Evolutionary conservation across 1,140 invertebrate genomes (phyloP).

Genomic region (Euglossa dilemma): DNA sequence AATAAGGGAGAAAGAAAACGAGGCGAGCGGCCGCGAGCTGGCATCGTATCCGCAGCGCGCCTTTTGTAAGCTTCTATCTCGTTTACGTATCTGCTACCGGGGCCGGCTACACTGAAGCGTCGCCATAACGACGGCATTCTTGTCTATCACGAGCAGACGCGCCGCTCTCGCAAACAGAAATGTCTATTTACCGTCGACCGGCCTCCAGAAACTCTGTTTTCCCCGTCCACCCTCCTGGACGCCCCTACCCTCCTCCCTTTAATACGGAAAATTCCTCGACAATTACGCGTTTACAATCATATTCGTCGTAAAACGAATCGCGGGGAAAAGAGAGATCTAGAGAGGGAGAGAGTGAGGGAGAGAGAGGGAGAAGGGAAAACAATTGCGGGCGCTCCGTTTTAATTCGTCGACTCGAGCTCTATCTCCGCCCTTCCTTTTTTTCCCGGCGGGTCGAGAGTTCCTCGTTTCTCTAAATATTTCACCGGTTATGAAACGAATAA

Average conservation of each 20-base stretch:
- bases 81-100: conserved; percentile 72
- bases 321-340: no score
- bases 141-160: conserved; percentile 62
- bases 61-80: conserved; percentile 76
- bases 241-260: background rate
- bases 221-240: background rate
- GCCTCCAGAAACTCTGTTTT: conserved; percentile 46
- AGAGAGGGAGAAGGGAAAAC: background rate
- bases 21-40: conserved; percentile 35
- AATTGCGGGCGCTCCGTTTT: background rate
- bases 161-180: conserved; percentile 53
- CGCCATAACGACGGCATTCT: conserved; percentile 65
- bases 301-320: background rate
- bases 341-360: no score
- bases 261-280: background rate
- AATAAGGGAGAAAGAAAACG: conserved; percentile 57
- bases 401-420: background rate
- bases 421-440: background rate
- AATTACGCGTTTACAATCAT: conserved; percentile 21
- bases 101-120: conserved; percentile 58
- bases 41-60: conserved; percentile 59
- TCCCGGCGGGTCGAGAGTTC: background rate
- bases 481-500: background rate
- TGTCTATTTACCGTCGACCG: conserved; percentile 58
- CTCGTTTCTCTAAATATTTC: background rate